Conservation (phyloP, 2,113 vertebrate species). For the Dromas ardeola region DNA sequence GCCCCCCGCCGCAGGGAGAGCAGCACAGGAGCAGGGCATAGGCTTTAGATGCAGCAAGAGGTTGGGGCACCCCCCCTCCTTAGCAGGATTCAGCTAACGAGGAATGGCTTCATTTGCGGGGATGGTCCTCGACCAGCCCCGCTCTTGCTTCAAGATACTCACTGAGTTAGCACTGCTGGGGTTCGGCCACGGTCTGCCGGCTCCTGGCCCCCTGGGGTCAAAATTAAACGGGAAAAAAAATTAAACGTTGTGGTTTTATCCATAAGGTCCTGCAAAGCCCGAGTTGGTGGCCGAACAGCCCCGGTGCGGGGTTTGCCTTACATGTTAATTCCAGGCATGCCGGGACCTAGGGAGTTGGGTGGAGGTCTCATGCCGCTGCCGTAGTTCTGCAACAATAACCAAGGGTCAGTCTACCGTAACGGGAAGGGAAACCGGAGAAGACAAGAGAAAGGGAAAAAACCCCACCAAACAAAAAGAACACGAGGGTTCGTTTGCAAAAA, state of each 20-base stretch:
- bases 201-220: slow-evolving; percentile 87
- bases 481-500: slow-evolving; percentile 62
- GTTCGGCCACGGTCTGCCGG: slow-evolving; percentile 96
- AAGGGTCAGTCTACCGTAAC: slow-evolving; percentile 78
- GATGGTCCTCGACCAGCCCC: fast-evolving
- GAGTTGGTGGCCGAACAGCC: background rate
- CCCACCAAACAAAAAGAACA: slow-evolving; percentile 48
- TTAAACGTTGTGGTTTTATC: background rate
- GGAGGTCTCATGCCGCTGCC: slow-evolving; percentile 98
- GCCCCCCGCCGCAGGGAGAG: background rate
- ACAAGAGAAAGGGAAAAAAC: background rate
- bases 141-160: slow-evolving; percentile 65
- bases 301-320: slow-evolving; percentile 52
- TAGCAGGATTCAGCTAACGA: background rate
- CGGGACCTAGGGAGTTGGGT: slow-evolving; percentile 95
- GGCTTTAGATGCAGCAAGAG: background rate
- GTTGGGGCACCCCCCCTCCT: background rate
- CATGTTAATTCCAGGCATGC: slow-evolving; percentile 99
- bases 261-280: background rate
- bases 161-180: slow-evolving; percentile 98
- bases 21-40: background rate
- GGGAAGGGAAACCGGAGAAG: slow-evolving; percentile 46
- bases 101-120: background rate
- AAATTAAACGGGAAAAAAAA: background rate
- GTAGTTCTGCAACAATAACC: slow-evolving; percentile 90